These are phyloP conservation scores for Junonia oenone DNA, from an alignment of 2,888 invertebrate genomes.

Conservation along the genomic window DNA sequence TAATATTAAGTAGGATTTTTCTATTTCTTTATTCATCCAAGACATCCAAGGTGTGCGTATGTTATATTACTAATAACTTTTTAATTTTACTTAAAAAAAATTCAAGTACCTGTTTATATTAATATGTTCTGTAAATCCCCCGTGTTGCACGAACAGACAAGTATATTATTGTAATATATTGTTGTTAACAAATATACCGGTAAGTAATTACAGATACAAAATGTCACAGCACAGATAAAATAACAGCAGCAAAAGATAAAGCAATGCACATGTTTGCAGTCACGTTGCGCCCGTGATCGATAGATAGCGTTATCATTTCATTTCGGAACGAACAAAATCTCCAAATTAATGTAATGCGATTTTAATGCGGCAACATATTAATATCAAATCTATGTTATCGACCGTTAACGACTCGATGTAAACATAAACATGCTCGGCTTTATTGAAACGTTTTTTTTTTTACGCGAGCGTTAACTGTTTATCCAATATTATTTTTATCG, in stretches of 20 bases:
- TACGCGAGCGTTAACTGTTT: conserved; percentile 16
- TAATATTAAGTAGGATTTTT: too few relatives aligned
- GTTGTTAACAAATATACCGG: too few relatives aligned
- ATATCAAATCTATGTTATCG: conserved; percentile 40
- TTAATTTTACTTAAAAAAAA: too few relatives aligned
- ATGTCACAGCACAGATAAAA: not conserved
- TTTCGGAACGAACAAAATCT: conserved; percentile 30
- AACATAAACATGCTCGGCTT: conserved; percentile 22
- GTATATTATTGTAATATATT: too few relatives aligned
- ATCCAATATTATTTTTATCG: conserved; percentile 19
- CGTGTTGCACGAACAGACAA: too few relatives aligned
- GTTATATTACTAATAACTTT: too few relatives aligned
- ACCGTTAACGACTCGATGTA: conserved; percentile 19
- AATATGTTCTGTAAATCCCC: too few relatives aligned
- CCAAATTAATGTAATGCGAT: conserved; percentile 47
- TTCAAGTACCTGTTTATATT: too few relatives aligned
- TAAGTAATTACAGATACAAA: too few relatives aligned
- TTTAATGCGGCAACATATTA: conserved; percentile 54
- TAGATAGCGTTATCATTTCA: conserved; percentile 20
- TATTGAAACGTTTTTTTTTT: conserved; percentile 20
- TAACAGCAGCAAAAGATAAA: not conserved
- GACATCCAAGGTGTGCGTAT: too few relatives aligned
- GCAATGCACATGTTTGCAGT: conserved; percentile 7
- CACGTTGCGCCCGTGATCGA: conserved; percentile 22
- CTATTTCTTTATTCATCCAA: too few relatives aligned